These are phyloP conservation scores for Cheilosia impressa DNA, from an alignment of 2,888 invertebrate species.

Conservation along the genomic window DNA sequence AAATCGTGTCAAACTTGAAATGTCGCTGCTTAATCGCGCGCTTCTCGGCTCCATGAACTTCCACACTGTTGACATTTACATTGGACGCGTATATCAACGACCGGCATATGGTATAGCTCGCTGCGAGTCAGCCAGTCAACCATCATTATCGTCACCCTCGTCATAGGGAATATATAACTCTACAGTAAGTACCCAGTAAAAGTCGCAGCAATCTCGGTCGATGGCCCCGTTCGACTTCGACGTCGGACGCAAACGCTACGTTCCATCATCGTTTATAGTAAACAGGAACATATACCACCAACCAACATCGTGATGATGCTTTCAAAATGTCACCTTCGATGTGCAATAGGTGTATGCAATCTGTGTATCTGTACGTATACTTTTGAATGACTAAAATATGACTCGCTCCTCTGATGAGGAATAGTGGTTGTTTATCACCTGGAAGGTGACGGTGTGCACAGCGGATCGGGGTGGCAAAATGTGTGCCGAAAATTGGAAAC, in stretches of 20 bases:
- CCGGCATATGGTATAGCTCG: background rate
- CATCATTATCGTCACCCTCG: slow-evolving; percentile 25
- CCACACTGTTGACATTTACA: slow-evolving; percentile 63
- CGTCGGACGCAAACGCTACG: background rate
- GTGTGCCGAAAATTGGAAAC: background rate
- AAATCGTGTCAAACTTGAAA: slow-evolving; percentile 74
- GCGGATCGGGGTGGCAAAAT: background rate
- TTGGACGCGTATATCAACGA: slow-evolving; percentile 31
- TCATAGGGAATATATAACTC: background rate
- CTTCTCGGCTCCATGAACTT: slow-evolving; percentile 63
- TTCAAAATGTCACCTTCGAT: slow-evolving; percentile 47
- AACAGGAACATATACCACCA: slow-evolving; percentile 4
- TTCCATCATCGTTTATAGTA: background rate
- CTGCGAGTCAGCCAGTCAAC: slow-evolving; percentile 12
- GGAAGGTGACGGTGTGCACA: background rate
- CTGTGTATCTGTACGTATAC: background rate
- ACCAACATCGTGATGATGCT: slow-evolving; percentile 13
- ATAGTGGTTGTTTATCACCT: slow-evolving; percentile 7
- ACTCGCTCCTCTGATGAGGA: slow-evolving; percentile 5
- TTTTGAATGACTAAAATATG: slow-evolving; percentile 7
- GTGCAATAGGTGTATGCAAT: slow-evolving; percentile 38
- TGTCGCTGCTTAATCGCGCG: slow-evolving; percentile 71
- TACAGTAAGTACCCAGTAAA: background rate
- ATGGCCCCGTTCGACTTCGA: slow-evolving; percentile 52
- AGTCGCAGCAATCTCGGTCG: slow-evolving; percentile 51